Percentiles rank a stretch among this genome's conserved stretches.
These are phyloP conservation scores for Rhinophrynus dorsalis DNA, from an alignment of 2,797 vertebrate species.

Conservation along the genomic window DNA sequence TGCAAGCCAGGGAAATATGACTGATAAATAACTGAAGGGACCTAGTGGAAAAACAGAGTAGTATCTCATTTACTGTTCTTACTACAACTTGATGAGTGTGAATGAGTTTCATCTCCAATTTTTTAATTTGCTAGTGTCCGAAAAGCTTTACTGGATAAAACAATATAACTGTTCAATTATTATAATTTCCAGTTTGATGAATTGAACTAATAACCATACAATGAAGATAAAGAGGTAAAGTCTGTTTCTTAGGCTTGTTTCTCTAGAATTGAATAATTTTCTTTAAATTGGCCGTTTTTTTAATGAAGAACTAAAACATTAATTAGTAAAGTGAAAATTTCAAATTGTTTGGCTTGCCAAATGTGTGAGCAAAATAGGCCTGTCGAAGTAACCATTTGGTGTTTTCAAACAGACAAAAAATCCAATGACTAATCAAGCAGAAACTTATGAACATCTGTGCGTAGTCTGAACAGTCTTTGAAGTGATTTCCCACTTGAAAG, in stretches of 20 bases:
- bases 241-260: not conserved
- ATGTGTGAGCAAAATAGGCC: not conserved
- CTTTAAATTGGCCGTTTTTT: not conserved
- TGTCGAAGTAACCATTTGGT: constrained; percentile 40
- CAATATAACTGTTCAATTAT: not conserved
- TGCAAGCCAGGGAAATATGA: too few relatives aligned
- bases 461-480: constrained; percentile 45
- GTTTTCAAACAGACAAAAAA: constrained; percentile 41
- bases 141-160: not conserved
- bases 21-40: too few relatives aligned
- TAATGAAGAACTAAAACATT: constrained; percentile 8
- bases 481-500: constrained; percentile 45
- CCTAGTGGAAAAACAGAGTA: too few relatives aligned
- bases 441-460: constrained; percentile 46
- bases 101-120: not conserved
- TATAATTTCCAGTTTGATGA: not conserved
- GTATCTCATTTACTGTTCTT: too few relatives aligned
- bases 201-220: constrained; percentile 6
- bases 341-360: constrained; percentile 19
- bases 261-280: not conserved
- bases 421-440: constrained; percentile 44
- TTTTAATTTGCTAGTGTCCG: not conserved
- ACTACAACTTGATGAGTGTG: too few relatives aligned
- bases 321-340: constrained; percentile 11
- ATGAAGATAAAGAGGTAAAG: not conserved